Conservation (phyloP, 2,797 vertebrate species). For the Sarcophilus harrisii region DNA sequence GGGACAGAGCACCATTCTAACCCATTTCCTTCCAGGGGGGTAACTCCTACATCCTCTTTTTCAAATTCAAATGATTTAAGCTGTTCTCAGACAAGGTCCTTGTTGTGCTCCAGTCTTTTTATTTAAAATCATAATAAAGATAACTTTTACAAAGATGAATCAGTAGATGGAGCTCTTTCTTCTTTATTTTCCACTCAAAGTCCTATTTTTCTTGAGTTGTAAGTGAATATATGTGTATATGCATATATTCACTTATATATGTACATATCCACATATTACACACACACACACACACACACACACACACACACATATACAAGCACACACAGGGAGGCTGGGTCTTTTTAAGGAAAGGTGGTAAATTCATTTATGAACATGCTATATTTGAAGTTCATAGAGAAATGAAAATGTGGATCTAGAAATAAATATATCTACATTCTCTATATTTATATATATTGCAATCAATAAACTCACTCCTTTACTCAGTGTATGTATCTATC, state of each 20-base stretch:
- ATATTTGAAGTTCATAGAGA: slow-evolving; percentile 48
- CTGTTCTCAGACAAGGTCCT: slow-evolving; percentile 55
- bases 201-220: slow-evolving; percentile 66
- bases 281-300: background rate
- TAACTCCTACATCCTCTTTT: slow-evolving; percentile 25
- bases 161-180: slow-evolving; percentile 89
- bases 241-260: background rate
- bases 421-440: slow-evolving; percentile 80
- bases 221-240: slow-evolving; percentile 57
- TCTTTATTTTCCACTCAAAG: slow-evolving; percentile 80
- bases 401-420: slow-evolving; percentile 86
- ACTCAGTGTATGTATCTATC: background rate
- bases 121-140: slow-evolving; percentile 56
- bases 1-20: slow-evolving; percentile 64
- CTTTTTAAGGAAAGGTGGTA: slow-evolving; percentile 86
- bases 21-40: slow-evolving; percentile 22
- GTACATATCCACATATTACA: too few relatives aligned
- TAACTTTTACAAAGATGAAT: slow-evolving; percentile 75
- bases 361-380: slow-evolving; percentile 59
- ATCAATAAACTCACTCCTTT: background rate
- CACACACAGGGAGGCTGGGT: slow-evolving; percentile 74
- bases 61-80: slow-evolving; percentile 35
- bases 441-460: background rate
- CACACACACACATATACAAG: background rate
- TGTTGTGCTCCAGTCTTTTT: slow-evolving; percentile 56